Percentiles rank a stretch among this genome's conserved stretches.
Conservation (phyloP, 2,113 vertebrate species). For the Periophthalmus modestus region DNA sequence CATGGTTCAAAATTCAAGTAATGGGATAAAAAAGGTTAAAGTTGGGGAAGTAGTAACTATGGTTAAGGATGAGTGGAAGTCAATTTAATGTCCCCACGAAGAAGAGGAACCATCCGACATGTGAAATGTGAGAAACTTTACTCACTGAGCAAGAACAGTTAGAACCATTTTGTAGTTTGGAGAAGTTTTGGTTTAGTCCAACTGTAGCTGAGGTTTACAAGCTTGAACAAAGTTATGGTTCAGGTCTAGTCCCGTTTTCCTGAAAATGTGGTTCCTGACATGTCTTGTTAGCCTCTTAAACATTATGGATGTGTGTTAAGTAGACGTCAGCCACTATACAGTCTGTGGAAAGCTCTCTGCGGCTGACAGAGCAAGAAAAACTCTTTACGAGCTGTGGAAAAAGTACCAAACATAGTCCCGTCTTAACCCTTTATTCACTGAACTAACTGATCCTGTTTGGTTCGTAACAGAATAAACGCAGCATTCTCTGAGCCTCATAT, state of each 20-base stretch:
- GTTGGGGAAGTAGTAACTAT: no score
- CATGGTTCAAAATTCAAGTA: no score
- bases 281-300: constrained; percentile 18
- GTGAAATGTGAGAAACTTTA: no score
- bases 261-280: constrained; percentile 3
- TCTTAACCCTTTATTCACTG: constrained; percentile 21
- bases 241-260: not conserved
- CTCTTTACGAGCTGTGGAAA: constrained; percentile 52
- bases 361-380: constrained; percentile 40
- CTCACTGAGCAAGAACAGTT: no score
- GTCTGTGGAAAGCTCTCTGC: constrained; percentile 12
- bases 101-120: no score
- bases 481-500: constrained; percentile 22
- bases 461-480: constrained; percentile 35
- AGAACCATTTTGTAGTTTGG: no score
- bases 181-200: not conserved
- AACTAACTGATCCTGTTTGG: constrained; percentile 16
- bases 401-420: constrained; percentile 43
- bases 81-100: no score
- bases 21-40: no score
- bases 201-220: not conserved
- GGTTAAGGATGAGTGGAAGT: no score
- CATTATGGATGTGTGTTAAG: constrained; percentile 11
- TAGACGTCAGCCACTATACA: constrained; percentile 34
- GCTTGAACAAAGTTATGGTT: not conserved